These are phyloP conservation scores for Mirza zaza DNA, from an alignment of 2,113 vertebrate genomes.

Conservation along the genomic window DNA sequence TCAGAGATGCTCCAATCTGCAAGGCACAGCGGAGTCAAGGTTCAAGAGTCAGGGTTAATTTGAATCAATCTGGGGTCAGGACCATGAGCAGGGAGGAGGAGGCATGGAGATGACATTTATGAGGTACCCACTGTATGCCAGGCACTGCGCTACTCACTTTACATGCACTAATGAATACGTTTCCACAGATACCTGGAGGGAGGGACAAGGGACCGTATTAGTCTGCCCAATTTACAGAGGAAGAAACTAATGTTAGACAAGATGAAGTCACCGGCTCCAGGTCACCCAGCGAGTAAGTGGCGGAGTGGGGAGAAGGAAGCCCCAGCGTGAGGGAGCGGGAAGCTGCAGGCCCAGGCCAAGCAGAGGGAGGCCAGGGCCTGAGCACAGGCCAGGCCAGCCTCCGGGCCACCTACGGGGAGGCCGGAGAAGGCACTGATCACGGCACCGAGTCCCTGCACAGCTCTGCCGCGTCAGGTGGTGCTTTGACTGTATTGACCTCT, in stretches of 20 bases:
- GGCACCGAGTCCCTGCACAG: accelerated
- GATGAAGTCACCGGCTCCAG: background rate
- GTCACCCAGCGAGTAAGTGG: background rate
- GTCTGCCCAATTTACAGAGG: background rate
- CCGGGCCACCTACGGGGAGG: background rate
- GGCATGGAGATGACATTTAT: background rate
- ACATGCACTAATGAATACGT: too few relatives aligned
- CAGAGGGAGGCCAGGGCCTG: background rate
- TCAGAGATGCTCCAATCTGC: conserved; percentile 95
- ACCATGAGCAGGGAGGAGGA: background rate
- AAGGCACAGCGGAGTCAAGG: background rate
- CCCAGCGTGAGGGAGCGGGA: background rate
- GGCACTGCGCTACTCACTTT: background rate
- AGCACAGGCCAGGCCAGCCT: too few relatives aligned
- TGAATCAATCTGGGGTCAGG: background rate
- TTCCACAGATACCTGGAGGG: background rate
- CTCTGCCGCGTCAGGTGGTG: accelerated
- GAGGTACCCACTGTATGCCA: background rate
- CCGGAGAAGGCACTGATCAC: background rate
- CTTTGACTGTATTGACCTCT: background rate
- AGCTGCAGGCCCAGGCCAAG: too few relatives aligned
- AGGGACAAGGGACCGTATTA: background rate
- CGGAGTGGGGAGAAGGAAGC: background rate
- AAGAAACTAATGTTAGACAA: background rate
- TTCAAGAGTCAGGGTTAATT: background rate